Evolutionary conservation across 2,888 invertebrate genomes (phyloP), one percentile per base, ranked within the genome.

Genomic region (Conistra vaccinii): DNA sequence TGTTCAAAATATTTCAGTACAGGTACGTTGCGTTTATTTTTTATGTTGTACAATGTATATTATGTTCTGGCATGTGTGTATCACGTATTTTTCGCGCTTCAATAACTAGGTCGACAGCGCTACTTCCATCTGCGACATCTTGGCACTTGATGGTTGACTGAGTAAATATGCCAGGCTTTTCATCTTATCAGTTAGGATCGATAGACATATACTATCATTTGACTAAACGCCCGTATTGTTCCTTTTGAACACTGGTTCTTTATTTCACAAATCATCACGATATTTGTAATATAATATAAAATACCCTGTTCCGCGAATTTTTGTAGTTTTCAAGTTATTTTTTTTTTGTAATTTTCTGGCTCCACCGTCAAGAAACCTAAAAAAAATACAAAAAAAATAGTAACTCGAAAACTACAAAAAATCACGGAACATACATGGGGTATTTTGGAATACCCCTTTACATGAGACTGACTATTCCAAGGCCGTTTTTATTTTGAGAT

Each of bases 51-150:
- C 45, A 23, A 57, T n/a, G 5, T 62, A 17, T 32, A n/a, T 48
- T 69, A 63, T 58, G 35, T 67, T 55, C 48, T 58, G 32, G 70
- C 62, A 65, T 65, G 53, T 71, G 58, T 70, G n/a, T 58, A 78
- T 68, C 26, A 58, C 32, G 57, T 68, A 80, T 74, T 77, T 70
- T 70, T 74, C 60, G 70, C 73, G 85, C 85, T 81, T 62, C 73
- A 74, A 71, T 77, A 85, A 85, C 69, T 60, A 48, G 77, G 77
- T 81, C 74, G 58, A 26, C 78, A 72, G n/a, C 81, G 63, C 58
- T 70, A 71, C 62, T 68, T 68, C 68, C 58, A 69, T 72, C 60
- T 65, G 77, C 71, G 82, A 82, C 81, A 85, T 85, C 68, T 74
- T 84, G 76, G 61, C 61, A 67, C 61, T 60, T 68, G 62, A 60